Conservation (phyloP, 2,113 vertebrate genomes). For the Spizaetus ornatus region DNA sequence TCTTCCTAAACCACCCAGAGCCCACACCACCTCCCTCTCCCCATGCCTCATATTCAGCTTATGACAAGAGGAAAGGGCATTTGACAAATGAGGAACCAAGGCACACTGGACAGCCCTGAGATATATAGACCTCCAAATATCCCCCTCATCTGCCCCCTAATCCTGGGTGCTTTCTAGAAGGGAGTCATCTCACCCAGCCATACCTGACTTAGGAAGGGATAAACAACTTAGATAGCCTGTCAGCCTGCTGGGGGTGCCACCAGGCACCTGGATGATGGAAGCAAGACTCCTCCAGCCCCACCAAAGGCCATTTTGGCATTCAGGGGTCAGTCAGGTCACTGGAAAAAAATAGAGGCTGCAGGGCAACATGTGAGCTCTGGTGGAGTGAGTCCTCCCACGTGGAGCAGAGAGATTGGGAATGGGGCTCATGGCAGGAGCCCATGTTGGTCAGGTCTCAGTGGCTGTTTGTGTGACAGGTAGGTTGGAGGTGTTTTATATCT, state of each 20-base stretch:
- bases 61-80: neutral
- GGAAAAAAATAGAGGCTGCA: neutral
- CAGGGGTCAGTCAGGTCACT: neutral
- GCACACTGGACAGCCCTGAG: neutral
- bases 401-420: neutral
- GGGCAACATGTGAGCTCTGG: neutral
- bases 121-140: neutral
- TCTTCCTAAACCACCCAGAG: neutral
- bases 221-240: neutral
- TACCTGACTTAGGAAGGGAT: neutral
- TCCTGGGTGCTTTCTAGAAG: neutral
- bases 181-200: neutral
- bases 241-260: neutral
- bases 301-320: neutral
- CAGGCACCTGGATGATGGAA: neutral
- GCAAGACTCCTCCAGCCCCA: rapidly evolving
- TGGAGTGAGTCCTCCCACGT: neutral
- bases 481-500: neutral
- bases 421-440: neutral
- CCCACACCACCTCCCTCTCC: neutral
- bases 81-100: neutral
- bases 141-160: neutral
- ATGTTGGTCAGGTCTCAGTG: neutral
- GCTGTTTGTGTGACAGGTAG: neutral
- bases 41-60: neutral